These are phyloP conservation scores for Ptiloglossa arizonensis DNA, from an alignment of 1,140 invertebrate genomes.

Conservation along the genomic window DNA sequence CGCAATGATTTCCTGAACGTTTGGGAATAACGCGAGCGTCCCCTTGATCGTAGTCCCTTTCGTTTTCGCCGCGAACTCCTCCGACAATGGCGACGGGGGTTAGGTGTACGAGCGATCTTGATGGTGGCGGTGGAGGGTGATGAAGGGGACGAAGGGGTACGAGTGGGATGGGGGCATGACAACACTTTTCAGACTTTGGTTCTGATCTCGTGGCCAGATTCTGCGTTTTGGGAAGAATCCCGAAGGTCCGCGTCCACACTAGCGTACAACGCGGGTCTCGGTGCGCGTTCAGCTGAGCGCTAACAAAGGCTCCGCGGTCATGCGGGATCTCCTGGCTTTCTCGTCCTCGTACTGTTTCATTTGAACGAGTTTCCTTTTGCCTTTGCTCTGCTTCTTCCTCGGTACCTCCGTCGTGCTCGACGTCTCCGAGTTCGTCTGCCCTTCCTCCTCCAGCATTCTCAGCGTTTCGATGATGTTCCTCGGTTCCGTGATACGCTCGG, in stretches of 20 bases:
- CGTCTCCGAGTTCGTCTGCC: constrained; percentile 49
- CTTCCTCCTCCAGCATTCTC: constrained; percentile 85
- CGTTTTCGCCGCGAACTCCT: constrained; percentile 15
- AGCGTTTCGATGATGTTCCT: constrained; percentile 92
- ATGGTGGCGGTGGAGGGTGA: too few relatives aligned
- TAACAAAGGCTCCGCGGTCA: constrained; percentile 85
- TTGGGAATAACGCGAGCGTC: background rate
- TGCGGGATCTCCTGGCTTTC: constrained; percentile 81
- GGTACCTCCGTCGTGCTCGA: constrained; percentile 73
- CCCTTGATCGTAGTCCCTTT: background rate
- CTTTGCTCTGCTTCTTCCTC: constrained; percentile 83
- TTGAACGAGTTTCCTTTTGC: constrained; percentile 86
- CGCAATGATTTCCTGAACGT: background rate
- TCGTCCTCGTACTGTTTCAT: constrained; percentile 84
- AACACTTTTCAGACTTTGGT: constrained; percentile 76
- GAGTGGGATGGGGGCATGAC: too few relatives aligned
- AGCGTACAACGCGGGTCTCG: constrained; percentile 61
- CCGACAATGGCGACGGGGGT: too few relatives aligned
- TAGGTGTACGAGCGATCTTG: too few relatives aligned
- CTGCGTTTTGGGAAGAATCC: constrained; percentile 66
- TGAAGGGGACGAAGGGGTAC: too few relatives aligned
- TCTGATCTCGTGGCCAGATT: constrained; percentile 78
- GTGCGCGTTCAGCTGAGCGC: constrained; percentile 84
- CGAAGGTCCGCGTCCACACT: constrained; percentile 63
- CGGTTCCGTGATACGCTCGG: constrained; percentile 83